These are phyloP conservation scores for Crypturellus undulatus DNA, from an alignment of 2,113 vertebrate genomes.

Conservation along the genomic window DNA sequence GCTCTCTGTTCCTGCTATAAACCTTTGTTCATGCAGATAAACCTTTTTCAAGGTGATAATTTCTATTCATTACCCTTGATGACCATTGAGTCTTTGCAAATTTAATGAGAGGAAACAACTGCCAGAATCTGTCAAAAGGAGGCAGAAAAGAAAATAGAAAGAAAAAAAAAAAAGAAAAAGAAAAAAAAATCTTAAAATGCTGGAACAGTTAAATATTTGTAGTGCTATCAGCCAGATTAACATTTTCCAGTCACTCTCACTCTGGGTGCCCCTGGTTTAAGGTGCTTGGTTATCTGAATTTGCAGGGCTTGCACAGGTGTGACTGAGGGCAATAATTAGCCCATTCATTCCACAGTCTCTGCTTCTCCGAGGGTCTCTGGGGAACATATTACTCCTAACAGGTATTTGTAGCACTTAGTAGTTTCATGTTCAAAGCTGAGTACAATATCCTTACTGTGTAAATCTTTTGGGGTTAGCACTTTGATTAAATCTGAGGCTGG, in stretches of 20 bases:
- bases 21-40: background rate
- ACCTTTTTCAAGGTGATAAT: background rate
- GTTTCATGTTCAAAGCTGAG: conserved; percentile 64
- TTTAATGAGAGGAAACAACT: background rate
- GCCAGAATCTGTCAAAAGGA: background rate
- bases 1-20: background rate
- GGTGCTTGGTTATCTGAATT: conserved; percentile 46
- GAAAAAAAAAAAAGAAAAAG: too few species aligned
- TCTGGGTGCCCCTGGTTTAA: conserved; percentile 33
- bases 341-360: conserved; percentile 52
- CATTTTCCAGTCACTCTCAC: conserved; percentile 18
- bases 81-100: background rate
- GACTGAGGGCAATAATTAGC: conserved; percentile 28
- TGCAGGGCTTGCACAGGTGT: conserved; percentile 51
- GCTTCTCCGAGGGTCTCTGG: conserved; percentile 39
- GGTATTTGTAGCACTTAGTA: conserved; percentile 62
- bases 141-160: too few species aligned
- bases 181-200: background rate
- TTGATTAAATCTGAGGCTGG: conserved; percentile 66
- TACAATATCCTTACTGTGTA: conserved; percentile 71
- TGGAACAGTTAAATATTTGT: conserved; percentile 19
- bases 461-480: conserved; percentile 72
- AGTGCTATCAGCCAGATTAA: conserved; percentile 18
- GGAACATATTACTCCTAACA: conserved; percentile 41
- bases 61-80: background rate